Evolutionary conservation across 2,888 invertebrate species (phyloP).

Genomic region (Anagyrus pseudococci): DNA sequence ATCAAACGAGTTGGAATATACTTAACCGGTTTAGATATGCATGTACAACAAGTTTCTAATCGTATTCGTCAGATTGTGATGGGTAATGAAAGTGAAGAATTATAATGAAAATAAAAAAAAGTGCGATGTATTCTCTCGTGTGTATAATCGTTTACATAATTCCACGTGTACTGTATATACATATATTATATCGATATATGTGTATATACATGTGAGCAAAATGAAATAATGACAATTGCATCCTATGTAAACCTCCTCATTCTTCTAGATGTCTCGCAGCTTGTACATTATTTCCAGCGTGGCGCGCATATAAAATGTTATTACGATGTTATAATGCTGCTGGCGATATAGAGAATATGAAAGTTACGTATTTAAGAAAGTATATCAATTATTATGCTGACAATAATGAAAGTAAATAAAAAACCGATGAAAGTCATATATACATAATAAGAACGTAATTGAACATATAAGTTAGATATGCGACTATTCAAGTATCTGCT

Average conservation of each 20-base stretch:
- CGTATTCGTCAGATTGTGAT: slow-evolving; percentile 17
- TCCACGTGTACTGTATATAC: slow-evolving; percentile 29
- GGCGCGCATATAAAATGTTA: slow-evolving; percentile 5
- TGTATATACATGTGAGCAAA: slow-evolving; percentile 26
- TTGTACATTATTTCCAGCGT: slow-evolving; percentile 24
- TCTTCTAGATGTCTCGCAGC: slow-evolving; percentile 22
- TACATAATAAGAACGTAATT: no score
- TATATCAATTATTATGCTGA: slow-evolving; percentile 55
- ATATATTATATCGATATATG: slow-evolving; percentile 30
- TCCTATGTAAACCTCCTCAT: slow-evolving; percentile 5
- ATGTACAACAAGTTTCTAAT: slow-evolving; percentile 8
- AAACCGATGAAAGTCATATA: slow-evolving; percentile 51
- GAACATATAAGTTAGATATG: no score
- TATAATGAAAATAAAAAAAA: no score
- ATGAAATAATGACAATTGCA: slow-evolving; percentile 9
- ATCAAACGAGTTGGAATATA: no score
- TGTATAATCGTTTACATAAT: slow-evolving; percentile 18
- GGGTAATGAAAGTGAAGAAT: slow-evolving; percentile 22
- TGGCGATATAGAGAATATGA: slow-evolving; percentile 8
- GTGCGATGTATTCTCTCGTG: slow-evolving; percentile 16
- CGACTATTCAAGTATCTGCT: no score
- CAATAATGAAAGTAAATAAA: slow-evolving; percentile 51
- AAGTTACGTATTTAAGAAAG: slow-evolving; percentile 33
- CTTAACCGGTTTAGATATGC: no score
- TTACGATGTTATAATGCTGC: slow-evolving; percentile 19